phyloP scores from a whole-genome alignment of 2,113 vertebrate species.

The Sminthopsis crassicaudata region DNA sequence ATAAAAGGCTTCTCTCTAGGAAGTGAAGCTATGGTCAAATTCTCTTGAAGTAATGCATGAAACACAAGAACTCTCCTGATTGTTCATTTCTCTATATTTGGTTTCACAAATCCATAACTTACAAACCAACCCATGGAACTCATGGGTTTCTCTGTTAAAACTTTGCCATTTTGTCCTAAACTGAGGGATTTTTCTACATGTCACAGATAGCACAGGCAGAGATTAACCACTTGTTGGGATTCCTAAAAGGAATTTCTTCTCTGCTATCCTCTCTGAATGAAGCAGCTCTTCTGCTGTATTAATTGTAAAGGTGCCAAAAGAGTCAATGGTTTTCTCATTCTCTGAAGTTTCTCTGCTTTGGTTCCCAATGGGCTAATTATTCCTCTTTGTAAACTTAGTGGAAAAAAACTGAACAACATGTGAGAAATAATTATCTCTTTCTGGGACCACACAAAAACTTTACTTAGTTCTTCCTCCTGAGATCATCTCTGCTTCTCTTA shows the following conservation, averaged over 20 bases:
- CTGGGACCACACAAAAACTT: conserved; percentile 25
- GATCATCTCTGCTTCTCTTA: neutral
- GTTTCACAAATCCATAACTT: neutral
- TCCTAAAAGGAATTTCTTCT: neutral
- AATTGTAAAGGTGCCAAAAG: neutral
- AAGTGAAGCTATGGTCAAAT: neutral
- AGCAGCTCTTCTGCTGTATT: conserved; percentile 7
- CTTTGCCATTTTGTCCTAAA: neutral
- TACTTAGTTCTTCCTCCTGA: conserved; percentile 3
- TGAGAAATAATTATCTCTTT: conserved; percentile 68
- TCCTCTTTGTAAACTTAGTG: conserved; percentile 58
- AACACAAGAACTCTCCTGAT: neutral
- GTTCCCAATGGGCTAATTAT: conserved; percentile 66
- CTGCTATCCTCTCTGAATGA: neutral
- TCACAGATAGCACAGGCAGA: neutral
- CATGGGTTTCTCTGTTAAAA: neutral
- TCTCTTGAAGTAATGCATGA: neutral
- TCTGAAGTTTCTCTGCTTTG: conserved; percentile 51
- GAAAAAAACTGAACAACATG: conserved; percentile 50
- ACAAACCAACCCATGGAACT: too few relatives aligned
- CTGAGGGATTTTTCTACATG: neutral
- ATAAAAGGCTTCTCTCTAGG: neutral
- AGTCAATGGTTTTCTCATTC: conserved; percentile 21
- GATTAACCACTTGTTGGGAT: neutral
- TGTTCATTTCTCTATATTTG: neutral